Base-by-base conservation (phyloP, 1,140 invertebrate genomes). In the Lepidurus apus region DNA sequence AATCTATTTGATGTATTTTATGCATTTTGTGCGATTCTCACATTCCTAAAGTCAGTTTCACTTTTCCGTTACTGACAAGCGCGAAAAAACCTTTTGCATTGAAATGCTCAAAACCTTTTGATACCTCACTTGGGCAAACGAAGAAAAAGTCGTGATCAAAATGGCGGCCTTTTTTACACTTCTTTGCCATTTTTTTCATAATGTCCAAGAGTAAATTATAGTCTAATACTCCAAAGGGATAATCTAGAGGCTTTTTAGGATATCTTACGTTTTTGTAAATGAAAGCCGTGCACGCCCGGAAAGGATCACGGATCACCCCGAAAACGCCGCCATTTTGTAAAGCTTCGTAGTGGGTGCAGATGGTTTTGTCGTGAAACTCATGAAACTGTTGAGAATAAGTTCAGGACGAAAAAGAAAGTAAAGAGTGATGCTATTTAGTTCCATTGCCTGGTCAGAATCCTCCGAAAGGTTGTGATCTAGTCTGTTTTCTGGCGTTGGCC, bases 261-360 rank as follows among this genome's bases (percentile, higher is more conserved):
- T 34, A 3, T 34, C 4, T 34, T 34, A 34, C 1, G 34, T 3
- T 34, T 34, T 34, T 3, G 34, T 34, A 34, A 34, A 34, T 34
- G 34, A 34, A 34, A 34, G 34, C 3, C 34, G 3, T 34, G 34
- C 26, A 26, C 26, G 26, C 2, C 26, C 26, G 26, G 47, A 65
- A 7, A 47, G 45, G 53, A 17, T 21, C 9, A 65, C 9, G 17
- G 13, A n/a, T 65, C 7, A n/a, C 53, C 53, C 53, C 7, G 53
- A 65, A 65, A 65, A 21, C 53, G 53, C 53, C 53, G 9, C 53
- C 53, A 65, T 65, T 65, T 65, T 65, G 53, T 65, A 65, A 21
- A 13, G 17, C 21, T 65, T 65, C n/a, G 21, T 17, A n/a, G 53
- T 65, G n/a, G 53, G 13, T 65, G 53, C 53, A 65, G 53, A 65